Evolutionary conservation across 1,140 invertebrate genomes (phyloP), one percentile per base, ranked within the genome.

Genomic region (Drosophila paulistorum): DNA sequence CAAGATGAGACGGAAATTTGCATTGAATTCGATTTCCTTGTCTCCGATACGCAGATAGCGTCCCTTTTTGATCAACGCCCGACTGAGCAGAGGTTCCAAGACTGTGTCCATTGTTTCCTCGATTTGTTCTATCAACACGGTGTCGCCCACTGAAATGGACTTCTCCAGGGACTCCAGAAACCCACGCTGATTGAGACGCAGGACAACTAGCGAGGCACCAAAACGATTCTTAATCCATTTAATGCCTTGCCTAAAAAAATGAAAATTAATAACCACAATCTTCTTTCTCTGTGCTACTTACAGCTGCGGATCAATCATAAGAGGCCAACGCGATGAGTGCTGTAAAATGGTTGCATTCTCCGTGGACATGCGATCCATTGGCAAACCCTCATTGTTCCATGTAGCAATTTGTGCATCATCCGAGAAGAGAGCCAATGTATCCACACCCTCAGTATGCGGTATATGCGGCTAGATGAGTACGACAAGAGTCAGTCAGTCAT

Each of bases 311-410:
- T 99, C 98, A 77, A 99, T 98, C 94, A 99, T 98, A 4, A 99
- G 93, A 0, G 98, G 98, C 98, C 98, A 99, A 59, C 98, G 94
- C 42, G 97, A 95, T 1, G 97, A 98, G 92, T 97, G 97, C 7
- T 95, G 96, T 20, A 99, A 93, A 79, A 99, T 98, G 14, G 96
- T 97, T 13, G 98, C 98, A 92, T 99, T 99, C 93, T 99, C 98
- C 0, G 96, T 95, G 11, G 98, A 99, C 97, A 99, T 98, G 58
- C 95, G 93, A 91, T 99, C 98, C 70, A 95, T 96, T 9, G 98
- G 98, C 60, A 99, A 92, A 4, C 98, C 97, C 93, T 98, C 96
- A 92, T 99, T 99, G 87, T 98, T 98, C 98, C 98, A 99, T 35
- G 94, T 93, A 0, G 98, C 98, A 70, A 99, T 95, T 92, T 96